A percentile compares a stretch with the other conserved stretches of the same genome.
These are phyloP conservation scores for Coreius guichenoti DNA, from an alignment of 2,797 vertebrate genomes.

Conservation along the genomic window DNA sequence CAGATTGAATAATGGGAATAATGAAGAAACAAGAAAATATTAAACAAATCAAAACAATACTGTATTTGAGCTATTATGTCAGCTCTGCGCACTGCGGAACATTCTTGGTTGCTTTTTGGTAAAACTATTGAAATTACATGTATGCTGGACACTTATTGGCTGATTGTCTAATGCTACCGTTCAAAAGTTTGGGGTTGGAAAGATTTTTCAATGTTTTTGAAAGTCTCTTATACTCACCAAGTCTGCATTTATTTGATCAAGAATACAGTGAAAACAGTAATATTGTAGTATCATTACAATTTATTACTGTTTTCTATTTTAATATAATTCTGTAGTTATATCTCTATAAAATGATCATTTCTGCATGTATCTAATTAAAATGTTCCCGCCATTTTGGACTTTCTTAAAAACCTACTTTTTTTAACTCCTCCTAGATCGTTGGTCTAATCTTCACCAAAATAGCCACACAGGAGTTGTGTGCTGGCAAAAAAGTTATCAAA, in stretches of 20 bases:
- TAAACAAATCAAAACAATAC: not conserved
- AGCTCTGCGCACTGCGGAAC: not conserved
- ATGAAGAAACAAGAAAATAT: not conserved
- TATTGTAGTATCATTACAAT: not conserved
- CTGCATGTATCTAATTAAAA: too few species aligned
- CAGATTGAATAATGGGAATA: not conserved
- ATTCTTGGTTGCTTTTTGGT: not conserved
- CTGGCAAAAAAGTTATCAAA: too few species aligned
- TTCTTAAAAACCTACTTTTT: too few species aligned
- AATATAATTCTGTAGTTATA: too few species aligned
- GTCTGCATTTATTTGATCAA: not conserved
- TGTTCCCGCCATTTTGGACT: too few species aligned
- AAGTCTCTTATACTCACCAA: not conserved
- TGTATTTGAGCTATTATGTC: not conserved
- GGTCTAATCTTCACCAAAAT: too few species aligned
- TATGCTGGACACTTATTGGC: not conserved
- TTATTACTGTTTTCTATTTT: too few species aligned
- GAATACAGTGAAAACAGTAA: not conserved
- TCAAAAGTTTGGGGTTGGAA: not conserved
- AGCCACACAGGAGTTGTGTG: too few species aligned
- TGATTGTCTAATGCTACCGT: not conserved
- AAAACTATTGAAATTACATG: not conserved
- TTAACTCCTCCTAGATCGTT: too few species aligned
- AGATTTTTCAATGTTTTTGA: not conserved
- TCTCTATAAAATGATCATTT: too few species aligned